These are phyloP conservation scores for Excalfactoria chinensis DNA, from an alignment of 2,113 vertebrate species.

Conservation along the genomic window DNA sequence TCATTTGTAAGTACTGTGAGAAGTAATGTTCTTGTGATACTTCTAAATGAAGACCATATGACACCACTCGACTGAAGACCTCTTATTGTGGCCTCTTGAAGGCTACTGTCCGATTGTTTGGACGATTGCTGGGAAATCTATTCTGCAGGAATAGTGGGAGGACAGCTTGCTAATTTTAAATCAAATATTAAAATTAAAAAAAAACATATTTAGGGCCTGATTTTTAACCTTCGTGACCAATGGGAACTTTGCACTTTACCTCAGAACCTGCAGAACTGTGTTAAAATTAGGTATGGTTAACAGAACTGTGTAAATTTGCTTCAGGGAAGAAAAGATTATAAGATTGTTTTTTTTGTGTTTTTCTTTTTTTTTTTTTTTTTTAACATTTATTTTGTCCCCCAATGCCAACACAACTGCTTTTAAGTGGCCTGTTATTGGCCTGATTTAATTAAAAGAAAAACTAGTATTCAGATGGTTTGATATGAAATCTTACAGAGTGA, in stretches of 20 bases:
- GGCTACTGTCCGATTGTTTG: slow-evolving; percentile 54
- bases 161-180: neutral
- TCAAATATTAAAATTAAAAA: neutral
- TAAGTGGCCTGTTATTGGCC: neutral
- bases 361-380: neutral
- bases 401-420: neutral
- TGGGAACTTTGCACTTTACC: neutral
- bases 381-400: neutral
- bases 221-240: neutral
- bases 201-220: neutral
- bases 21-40: slow-evolving; percentile 79
- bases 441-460: neutral
- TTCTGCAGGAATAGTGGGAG: neutral
- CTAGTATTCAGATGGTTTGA: neutral
- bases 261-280: neutral
- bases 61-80: slow-evolving; percentile 45
- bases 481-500: neutral
- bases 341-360: neutral
- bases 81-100: slow-evolving; percentile 42
- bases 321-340: neutral
- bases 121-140: slow-evolving; percentile 30
- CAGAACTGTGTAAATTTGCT: neutral
- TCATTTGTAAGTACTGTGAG: slow-evolving; percentile 80
- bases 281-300: neutral
- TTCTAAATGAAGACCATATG: slow-evolving; percentile 79